Percentiles rank a stretch among this genome's conserved stretches.
Evolutionary conservation across 2,888 invertebrate species (phyloP).

Genomic region (Corbicula japonica): DNA sequence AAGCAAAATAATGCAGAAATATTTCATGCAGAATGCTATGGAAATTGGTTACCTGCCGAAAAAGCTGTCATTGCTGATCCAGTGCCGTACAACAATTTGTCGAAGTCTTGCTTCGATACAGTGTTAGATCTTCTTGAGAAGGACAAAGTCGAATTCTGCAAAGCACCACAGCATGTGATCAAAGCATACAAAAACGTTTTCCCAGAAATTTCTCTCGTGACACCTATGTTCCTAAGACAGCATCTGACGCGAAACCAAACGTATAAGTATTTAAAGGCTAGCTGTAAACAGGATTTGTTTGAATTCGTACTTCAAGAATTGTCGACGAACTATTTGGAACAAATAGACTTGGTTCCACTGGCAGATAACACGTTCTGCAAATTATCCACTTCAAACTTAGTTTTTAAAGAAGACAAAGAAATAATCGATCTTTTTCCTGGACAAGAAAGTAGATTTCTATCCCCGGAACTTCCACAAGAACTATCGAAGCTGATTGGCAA

Average conservation of each 20-base stretch:
- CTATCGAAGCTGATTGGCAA: too few species aligned
- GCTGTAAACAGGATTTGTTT: background rate
- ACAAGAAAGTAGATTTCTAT: background rate
- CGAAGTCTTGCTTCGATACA: too few species aligned
- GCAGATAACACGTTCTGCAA: conserved; percentile 4
- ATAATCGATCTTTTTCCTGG: background rate
- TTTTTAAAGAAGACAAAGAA: background rate
- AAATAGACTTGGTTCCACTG: conserved; percentile 1
- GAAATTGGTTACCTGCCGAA: too few species aligned
- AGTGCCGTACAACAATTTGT: too few species aligned
- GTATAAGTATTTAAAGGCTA: background rate
- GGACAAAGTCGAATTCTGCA: background rate
- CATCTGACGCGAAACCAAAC: background rate
- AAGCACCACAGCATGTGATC: background rate
- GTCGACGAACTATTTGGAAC: background rate
- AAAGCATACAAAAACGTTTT: background rate
- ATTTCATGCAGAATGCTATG: too few species aligned
- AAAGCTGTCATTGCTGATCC: too few species aligned
- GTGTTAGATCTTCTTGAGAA: background rate
- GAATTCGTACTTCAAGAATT: background rate
- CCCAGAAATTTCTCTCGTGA: background rate
- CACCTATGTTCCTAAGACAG: background rate
- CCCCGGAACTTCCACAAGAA: background rate
- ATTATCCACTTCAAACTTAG: background rate
- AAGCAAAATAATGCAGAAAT: too few species aligned